Evolutionary conservation across 2,113 vertebrate genomes (phyloP).

Genomic region (Syngnathoides biaculeatus): DNA sequence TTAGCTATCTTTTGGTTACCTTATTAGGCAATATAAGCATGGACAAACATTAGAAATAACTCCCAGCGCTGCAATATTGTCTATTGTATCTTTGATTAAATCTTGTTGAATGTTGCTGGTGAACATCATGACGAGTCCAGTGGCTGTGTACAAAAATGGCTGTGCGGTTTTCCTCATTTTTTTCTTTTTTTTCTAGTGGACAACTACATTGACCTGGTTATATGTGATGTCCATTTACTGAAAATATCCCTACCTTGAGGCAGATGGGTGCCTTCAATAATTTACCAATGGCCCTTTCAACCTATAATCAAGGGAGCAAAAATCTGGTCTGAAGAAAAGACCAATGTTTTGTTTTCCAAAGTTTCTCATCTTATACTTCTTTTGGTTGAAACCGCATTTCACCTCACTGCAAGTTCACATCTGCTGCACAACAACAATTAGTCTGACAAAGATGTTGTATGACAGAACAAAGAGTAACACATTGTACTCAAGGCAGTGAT

Average conservation of each 20-base stretch:
- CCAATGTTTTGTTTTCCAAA: slow-evolving; percentile 1
- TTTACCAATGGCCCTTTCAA: slow-evolving; percentile 47
- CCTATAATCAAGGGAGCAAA: slow-evolving; percentile 15
- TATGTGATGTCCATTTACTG: slow-evolving; percentile 24
- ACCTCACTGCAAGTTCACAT: background rate
- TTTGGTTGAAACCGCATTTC: background rate
- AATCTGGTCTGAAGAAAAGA: slow-evolving; percentile 12
- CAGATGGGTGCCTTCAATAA: slow-evolving; percentile 58
- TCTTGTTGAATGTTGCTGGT: background rate
- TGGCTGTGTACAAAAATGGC: background rate
- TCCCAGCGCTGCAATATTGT: background rate
- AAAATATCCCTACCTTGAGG: slow-evolving; percentile 45
- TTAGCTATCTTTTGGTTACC: background rate
- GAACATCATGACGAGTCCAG: background rate
- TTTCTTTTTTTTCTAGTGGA: background rate
- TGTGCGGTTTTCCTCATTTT: background rate
- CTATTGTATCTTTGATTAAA: background rate
- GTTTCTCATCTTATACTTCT: background rate
- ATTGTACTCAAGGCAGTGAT: slow-evolving; percentile 29
- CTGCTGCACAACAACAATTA: background rate
- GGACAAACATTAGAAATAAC: background rate
- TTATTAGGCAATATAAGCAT: background rate
- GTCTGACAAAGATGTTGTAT: slow-evolving; percentile 14
- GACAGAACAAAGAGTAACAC: slow-evolving; percentile 17
- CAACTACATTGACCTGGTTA: slow-evolving; percentile 4